Evolutionary conservation across 2,113 vertebrate genomes (phyloP), one percentile per base, ranked within the genome.

Genomic region (Apteryx mantelli): DNA sequence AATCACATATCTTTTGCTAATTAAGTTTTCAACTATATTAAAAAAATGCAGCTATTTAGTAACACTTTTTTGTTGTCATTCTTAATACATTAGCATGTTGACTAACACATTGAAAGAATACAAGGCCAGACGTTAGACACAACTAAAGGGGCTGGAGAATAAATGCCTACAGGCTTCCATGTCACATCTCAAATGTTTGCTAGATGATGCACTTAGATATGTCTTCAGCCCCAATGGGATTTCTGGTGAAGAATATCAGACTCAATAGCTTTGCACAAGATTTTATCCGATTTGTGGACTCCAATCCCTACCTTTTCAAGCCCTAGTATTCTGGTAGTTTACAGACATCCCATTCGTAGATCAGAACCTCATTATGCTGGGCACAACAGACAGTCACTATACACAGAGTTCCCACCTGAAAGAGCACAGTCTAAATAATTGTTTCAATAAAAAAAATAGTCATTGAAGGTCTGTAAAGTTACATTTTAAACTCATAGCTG

Each of bases 271-370:
- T 60, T 55, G 30, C 60, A 63, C 4, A 82, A 32, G 5, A 81
- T 18, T 63, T 52, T 48, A 52, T 2, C 25, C 11, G 32, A 28
- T 56, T 36, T 82, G 50, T 6, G 4, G 74, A 3, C 69, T 87
- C 50, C 40, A 52, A 52, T 9, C 8, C 21, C 12, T 4, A 36
- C 5, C 34, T 68, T 74, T 79, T 48, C 38, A 76, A 91, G 53
- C 1, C 0, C 8, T 66, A 50, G 5, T 1, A 2, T 24, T 70
- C 58, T 16, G 1, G 9, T 13, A n/a, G 18, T 38, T 84, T 32
- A 28, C 5, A 81, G 44, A 1, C 0, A 75, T 30, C 9, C 14
- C 25, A 44, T 76, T 56, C 34, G 13, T 28, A 87, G n/a, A 82
- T 32, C 25, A 76, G n/a, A 58, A 89, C 46, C 6, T 69, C 32